Evolutionary conservation across 2,113 vertebrate genomes (phyloP), one percentile per base, ranked within the genome.

Genomic region (Eurystomus gularis): DNA sequence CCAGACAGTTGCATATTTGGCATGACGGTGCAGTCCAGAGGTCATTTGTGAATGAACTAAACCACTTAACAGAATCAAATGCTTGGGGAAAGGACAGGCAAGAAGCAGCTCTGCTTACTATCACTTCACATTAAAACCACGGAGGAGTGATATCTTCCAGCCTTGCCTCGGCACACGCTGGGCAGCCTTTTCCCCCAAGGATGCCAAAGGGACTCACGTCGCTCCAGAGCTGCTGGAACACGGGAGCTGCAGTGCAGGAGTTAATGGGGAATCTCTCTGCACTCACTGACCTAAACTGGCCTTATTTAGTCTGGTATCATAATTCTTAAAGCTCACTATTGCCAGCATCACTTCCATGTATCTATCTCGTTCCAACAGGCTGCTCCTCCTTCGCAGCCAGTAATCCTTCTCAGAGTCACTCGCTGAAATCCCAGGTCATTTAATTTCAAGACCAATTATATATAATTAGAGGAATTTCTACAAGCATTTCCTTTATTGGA

Each of bases 1-100:
- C 82, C 88, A 96, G 92, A 66, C 86, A 78, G 68, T 11, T 86
- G 90, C 93, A 76, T 64, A 40, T 66, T 71, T 93, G 88, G 79
- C 85, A 83, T 0, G 14, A 19, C 35, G 17, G 20, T 31, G 55
- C 35, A 49, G 76, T 60, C 93, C 92, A 52, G 80, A 48, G 35
- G 88, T 80, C 28, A 6, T 58, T 93, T 48, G 40, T 60, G 61
- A 91, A 82, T 76, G 44, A 89, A 75, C 84, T 66, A 87, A 94
- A 82, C 60, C 91, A 76, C 89, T 48, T 17, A 55, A 48, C 39
- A 79, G 81, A 75, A 86, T 28, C 65, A 64, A 68, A 60, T 9
- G 10, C 83, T 65, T 28, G 52, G 52, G 73, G 89, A 61, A 71
- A 89, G 37, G 57, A 82, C 29, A 40, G 55, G 70, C 40, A 29